Evolutionary conservation across 2,888 invertebrate genomes (phyloP), one percentile per base, ranked within the genome.

Genomic region (Pharmacophagus antenor): DNA sequence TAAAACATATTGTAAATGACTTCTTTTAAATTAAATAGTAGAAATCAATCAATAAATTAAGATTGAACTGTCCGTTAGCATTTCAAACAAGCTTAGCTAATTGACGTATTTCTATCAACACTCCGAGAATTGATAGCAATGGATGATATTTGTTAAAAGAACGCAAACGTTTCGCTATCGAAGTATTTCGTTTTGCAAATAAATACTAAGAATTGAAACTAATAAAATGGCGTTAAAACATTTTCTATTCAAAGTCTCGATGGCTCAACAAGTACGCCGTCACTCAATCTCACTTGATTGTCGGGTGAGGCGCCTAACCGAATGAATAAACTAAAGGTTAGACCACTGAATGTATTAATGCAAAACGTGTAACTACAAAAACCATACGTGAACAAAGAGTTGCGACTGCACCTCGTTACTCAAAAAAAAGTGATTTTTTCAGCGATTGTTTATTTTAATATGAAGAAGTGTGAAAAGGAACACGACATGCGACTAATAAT

Each of bases 281-380:
- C 47, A 22, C 10, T 20, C 15, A 47, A 47, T 44, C 27, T 10
- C 18, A 44, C 6, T 44, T 8, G 17, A n/a, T 44, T 44, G 18
- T 10, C 42, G 1, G 17, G 42, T 27, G 8, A 15, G 47, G 47
- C 47, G 47, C 20, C n/a, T 47, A 15, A 20, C 21, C 47, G 21
- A 47, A 47, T 47, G n/a, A 47, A 47, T 20, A 47, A 47, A 20
- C 20, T 15, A 47, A 20, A 22, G 47, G 47, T 47, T 47, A 15
- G 22, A 22, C 47, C 4, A 15, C 47, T 21, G 47, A 20, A 44
- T 44, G 8, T 44, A 20, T 18, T 44, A 8, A 44, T 44, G 8
- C 42, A 18, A 44, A 44, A 44, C 42, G n/a, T 44, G 18, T 6
- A 8, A 18, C 18, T 44, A 8, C 18, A 44, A 20, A 7, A 6